Evolutionary conservation across 2,888 invertebrate species (phyloP).

Genomic region (Phengaris arion): DNA sequence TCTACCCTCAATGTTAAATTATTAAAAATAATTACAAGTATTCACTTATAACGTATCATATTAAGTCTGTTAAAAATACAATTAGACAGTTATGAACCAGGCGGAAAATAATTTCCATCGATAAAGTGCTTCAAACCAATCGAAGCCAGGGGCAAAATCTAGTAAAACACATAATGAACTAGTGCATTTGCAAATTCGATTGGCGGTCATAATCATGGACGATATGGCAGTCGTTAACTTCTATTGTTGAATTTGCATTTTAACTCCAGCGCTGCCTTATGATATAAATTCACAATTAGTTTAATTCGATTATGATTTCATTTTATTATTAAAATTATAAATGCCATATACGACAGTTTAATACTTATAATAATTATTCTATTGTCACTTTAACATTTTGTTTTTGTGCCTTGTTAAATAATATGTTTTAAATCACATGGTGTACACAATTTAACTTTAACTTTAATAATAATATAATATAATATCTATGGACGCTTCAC

Average conservation of each 20-base stretch:
- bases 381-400: background rate
- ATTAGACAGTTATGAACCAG: too few relatives aligned
- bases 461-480: background rate
- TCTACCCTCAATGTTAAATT: too few relatives aligned
- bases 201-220: conserved; percentile 51
- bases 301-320: background rate
- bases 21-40: too few relatives aligned
- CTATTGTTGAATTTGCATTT: conserved; percentile 38
- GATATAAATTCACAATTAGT: background rate
- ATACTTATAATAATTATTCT: background rate
- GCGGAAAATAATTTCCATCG: background rate
- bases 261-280: conserved; percentile 30
- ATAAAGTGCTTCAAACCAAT: background rate
- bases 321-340: background rate
- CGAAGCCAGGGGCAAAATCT: background rate
- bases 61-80: too few relatives aligned
- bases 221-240: conserved; percentile 35
- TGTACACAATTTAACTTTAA: background rate
- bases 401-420: background rate
- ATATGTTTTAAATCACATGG: background rate
- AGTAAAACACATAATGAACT: background rate
- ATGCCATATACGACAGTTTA: background rate
- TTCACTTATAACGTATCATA: too few relatives aligned
- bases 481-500: too few relatives aligned
- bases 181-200: conserved; percentile 73